Conservation (phyloP, 2,113 vertebrate species). For the Pagrus major region DNA sequence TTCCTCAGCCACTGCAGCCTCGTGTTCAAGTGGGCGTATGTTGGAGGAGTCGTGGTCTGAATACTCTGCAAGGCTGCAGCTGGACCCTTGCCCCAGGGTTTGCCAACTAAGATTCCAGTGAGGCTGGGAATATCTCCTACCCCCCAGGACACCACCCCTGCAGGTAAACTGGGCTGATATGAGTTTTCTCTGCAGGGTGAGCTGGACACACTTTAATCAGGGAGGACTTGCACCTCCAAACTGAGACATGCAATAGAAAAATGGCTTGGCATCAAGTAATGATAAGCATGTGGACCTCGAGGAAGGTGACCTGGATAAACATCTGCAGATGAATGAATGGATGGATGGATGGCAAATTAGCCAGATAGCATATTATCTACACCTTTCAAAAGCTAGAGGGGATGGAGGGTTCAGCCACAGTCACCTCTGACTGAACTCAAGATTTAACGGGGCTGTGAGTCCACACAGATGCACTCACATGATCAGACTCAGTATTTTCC, state of each 20-base stretch:
- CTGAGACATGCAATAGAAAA: neutral
- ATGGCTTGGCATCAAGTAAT: constrained; percentile 4
- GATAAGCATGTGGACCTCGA: neutral
- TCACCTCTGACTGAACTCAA: constrained; percentile 1
- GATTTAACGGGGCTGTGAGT: constrained; percentile 6
- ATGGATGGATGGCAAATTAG: neutral
- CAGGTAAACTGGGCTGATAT: constrained; percentile 20
- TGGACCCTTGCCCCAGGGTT: no score
- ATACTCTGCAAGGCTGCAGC: no score
- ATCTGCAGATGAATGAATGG: neutral
- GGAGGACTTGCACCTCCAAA: constrained; percentile 14
- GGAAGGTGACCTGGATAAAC: constrained; percentile 24
- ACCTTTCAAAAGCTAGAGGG: neutral
- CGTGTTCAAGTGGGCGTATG: no score
- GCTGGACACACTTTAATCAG: neutral
- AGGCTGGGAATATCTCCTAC: neutral
- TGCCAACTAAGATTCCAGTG: neutral
- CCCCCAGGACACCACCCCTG: constrained; percentile 3
- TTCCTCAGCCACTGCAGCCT: no score
- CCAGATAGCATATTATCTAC: neutral
- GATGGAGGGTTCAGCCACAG: neutral
- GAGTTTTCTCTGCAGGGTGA: constrained; percentile 15
- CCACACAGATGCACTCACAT: constrained; percentile 1
- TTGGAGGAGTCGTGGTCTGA: no score
- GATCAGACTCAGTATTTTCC: constrained; percentile 2